phyloP scores from a whole-genome alignment of 1,140 invertebrate genomes.

The Cepaea nemoralis region DNA sequence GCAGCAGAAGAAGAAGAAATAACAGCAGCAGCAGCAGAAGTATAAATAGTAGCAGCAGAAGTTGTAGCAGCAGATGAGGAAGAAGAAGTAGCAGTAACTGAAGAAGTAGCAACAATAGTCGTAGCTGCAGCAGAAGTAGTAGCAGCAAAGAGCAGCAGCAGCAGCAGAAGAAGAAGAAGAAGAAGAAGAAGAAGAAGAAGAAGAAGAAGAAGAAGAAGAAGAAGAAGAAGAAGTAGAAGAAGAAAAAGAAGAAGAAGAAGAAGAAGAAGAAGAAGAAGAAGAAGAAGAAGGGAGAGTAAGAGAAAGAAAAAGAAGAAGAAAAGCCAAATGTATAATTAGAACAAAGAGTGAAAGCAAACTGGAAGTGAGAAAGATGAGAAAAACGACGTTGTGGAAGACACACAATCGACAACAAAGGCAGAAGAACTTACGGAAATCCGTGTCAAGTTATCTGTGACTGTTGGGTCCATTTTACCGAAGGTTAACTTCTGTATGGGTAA shows the following conservation, averaged over 20 bases:
- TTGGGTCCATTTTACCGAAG: no score
- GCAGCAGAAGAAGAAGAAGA: no score
- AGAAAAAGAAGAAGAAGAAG: not conserved
- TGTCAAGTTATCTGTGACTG: no score
- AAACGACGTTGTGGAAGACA: not conserved
- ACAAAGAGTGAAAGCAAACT: not conserved
- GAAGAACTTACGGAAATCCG: not conserved
- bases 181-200: not conserved
- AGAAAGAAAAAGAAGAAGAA: slow-evolving; percentile 1
- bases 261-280: slow-evolving; percentile 8
- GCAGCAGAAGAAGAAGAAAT: no score
- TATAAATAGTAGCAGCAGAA: no score
- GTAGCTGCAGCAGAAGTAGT: no score
- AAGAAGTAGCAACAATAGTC: no score
- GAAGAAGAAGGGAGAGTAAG: slow-evolving; percentile 1
- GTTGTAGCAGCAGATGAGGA: no score
- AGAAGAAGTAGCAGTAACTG: no score
- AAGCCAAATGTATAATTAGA: no score
- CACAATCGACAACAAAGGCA: not conserved
- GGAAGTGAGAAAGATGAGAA: not conserved
- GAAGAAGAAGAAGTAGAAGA: not conserved
- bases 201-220: not conserved
- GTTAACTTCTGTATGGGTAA: slow-evolving; percentile 30
- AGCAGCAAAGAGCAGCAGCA: no score
- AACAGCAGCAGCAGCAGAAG: no score